Conservation (phyloP, 2,797 vertebrate genomes). For the Clarias fuscus region DNA sequence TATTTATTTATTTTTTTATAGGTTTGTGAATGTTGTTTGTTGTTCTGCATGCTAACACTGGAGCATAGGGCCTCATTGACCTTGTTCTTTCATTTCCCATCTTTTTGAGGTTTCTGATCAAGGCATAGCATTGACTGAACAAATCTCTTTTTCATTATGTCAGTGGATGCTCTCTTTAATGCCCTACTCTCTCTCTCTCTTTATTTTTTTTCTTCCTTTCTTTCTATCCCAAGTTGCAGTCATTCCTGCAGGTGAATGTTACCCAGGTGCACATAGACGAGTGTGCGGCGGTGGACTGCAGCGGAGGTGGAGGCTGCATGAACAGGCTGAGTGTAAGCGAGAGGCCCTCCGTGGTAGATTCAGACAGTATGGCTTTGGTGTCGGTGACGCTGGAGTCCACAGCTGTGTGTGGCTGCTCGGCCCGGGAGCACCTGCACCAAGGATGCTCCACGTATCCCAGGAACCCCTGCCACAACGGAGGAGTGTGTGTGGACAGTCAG, state of each 20-base stretch:
- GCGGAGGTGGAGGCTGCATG: constrained; percentile 67
- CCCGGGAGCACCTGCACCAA: constrained; percentile 74
- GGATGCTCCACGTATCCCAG: constrained; percentile 77
- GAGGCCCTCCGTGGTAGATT: constrained; percentile 74
- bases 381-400: constrained; percentile 72
- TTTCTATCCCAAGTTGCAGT: constrained; percentile 74
- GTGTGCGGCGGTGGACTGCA: constrained; percentile 75
- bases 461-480: constrained; percentile 85
- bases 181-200: background rate
- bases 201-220: constrained; percentile 29
- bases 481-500: constrained; percentile 79
- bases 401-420: constrained; percentile 73
- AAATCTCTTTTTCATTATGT: background rate
- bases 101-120: constrained; percentile 14
- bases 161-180: background rate
- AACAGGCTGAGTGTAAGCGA: constrained; percentile 70
- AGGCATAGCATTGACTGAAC: background rate
- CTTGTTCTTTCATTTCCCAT: constrained; percentile 12
- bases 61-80: constrained; percentile 8
- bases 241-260: constrained; percentile 77
- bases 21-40: constrained; percentile 38
- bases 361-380: constrained; percentile 77
- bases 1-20: background rate
- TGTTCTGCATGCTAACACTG: constrained; percentile 46
- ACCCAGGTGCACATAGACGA: constrained; percentile 81